These are phyloP conservation scores for Strix aluco DNA, from an alignment of 2,113 vertebrate genomes.

Conservation along the genomic window DNA sequence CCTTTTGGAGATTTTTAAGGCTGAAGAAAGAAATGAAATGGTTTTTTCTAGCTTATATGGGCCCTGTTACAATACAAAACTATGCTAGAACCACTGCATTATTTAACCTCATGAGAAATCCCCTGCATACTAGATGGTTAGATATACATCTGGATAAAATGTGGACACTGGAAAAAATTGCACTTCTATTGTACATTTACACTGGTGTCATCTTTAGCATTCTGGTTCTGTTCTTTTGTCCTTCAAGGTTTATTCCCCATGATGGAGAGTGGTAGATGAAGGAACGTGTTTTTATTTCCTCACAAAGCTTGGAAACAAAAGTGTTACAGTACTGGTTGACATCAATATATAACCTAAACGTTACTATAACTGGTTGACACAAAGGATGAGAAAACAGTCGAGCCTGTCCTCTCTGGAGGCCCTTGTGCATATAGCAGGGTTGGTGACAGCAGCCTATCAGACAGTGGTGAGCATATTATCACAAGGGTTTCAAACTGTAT, in stretches of 20 bases:
- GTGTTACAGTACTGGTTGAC: background rate
- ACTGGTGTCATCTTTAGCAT: background rate
- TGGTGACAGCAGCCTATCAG: background rate
- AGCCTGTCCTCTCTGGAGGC: background rate
- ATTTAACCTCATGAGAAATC: background rate
- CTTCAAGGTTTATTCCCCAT: background rate
- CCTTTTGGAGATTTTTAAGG: background rate
- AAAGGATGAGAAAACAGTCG: background rate
- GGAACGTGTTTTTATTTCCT: background rate
- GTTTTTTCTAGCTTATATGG: background rate
- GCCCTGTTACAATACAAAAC: background rate
- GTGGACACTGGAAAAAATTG: background rate
- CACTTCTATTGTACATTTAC: background rate
- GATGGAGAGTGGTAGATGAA: rapidly evolving
- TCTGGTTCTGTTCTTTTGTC: background rate
- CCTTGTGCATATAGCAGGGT: background rate
- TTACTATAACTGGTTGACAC: background rate
- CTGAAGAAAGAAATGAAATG: background rate
- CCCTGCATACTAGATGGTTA: background rate
- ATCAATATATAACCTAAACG: background rate
- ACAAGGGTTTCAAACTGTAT: background rate
- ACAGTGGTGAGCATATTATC: background rate
- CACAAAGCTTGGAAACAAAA: background rate
- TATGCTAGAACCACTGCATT: background rate
- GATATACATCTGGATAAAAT: background rate